Evolutionary conservation across 1,140 invertebrate genomes (phyloP).

Genomic region (Calephelis virginiensis): DNA sequence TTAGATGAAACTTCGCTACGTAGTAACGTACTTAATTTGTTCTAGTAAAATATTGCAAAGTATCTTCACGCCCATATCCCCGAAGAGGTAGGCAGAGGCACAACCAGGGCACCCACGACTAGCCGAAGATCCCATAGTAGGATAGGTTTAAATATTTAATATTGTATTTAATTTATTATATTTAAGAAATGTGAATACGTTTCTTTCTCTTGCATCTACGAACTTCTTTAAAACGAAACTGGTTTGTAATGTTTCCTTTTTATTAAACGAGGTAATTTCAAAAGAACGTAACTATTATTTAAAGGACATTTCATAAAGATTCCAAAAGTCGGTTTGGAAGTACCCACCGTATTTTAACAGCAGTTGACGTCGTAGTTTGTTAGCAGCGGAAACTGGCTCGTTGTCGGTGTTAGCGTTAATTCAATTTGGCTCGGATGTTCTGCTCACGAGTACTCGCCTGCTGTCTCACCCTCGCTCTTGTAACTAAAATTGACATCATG

Average conservation of each 20-base stretch:
- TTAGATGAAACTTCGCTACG: too few species aligned
- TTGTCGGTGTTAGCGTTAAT: slow-evolving; percentile 64
- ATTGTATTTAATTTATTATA: too few species aligned
- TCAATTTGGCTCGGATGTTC: slow-evolving; percentile 64
- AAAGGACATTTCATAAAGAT: neutral
- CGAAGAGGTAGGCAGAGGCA: too few species aligned
- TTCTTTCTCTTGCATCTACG: too few species aligned
- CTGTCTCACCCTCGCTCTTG: neutral
- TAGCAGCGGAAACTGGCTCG: slow-evolving; percentile 67
- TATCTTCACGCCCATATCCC: too few species aligned
- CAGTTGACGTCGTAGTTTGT: slow-evolving; percentile 64
- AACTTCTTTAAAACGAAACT: too few species aligned
- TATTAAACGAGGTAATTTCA: neutral
- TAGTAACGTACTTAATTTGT: too few species aligned
- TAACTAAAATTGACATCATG: slow-evolving; percentile 9
- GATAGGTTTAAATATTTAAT: too few species aligned
- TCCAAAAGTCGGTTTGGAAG: slow-evolving; percentile 9
- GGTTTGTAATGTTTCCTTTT: neutral
- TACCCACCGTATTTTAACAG: slow-evolving; percentile 40
- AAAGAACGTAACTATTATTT: neutral
- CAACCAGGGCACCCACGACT: too few species aligned
- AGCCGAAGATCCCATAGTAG: too few species aligned
- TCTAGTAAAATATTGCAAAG: too few species aligned
- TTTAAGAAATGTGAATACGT: too few species aligned
- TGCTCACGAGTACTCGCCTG: slow-evolving; percentile 27